phyloP scores from a whole-genome alignment of 2,888 invertebrate species.

The Erannis defoliaria region DNA sequence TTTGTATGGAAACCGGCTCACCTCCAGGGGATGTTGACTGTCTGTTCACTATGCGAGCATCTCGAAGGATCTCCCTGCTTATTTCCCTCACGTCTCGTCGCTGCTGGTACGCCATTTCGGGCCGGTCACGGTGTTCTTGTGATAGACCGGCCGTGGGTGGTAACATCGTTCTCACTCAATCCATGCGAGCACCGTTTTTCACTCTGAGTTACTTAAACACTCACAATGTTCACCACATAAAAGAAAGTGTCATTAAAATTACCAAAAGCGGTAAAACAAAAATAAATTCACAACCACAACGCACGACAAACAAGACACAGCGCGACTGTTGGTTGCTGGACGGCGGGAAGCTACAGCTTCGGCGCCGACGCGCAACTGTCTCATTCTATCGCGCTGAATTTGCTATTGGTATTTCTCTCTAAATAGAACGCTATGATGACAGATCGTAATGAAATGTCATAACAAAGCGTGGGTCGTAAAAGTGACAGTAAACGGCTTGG shows the following conservation, averaged over 20 bases:
- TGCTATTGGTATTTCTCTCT: conserved; percentile 58
- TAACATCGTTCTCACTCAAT: conserved; percentile 81
- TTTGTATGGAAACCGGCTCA: conserved; percentile 74
- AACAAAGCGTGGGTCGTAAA: conserved; percentile 79
- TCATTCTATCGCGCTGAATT: conserved; percentile 52
- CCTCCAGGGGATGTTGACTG: conserved; percentile 82
- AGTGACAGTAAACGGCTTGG: conserved; percentile 52
- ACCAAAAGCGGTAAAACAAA: conserved; percentile 57
- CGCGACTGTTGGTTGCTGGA: conserved; percentile 79
- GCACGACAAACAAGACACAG: conserved; percentile 76
- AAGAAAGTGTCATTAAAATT: conserved; percentile 45
- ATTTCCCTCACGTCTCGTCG: conserved; percentile 80
- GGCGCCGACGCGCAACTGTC: conserved; percentile 78
- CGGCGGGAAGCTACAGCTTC: conserved; percentile 80
- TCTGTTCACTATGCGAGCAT: conserved; percentile 76
- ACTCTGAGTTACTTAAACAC: conserved; percentile 61
- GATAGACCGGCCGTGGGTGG: conserved; percentile 83
- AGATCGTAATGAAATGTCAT: conserved; percentile 76
- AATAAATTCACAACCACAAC: conserved; percentile 65
- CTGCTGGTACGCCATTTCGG: conserved; percentile 83
- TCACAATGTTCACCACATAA: conserved; percentile 47
- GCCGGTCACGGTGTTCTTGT: conserved; percentile 80
- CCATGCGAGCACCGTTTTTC: conserved; percentile 70
- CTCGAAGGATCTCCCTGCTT: conserved; percentile 80
- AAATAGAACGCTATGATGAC: conserved; percentile 71